phyloP scores from a whole-genome alignment of 2,888 invertebrate genomes.

The Sarcophaga variegata region DNA sequence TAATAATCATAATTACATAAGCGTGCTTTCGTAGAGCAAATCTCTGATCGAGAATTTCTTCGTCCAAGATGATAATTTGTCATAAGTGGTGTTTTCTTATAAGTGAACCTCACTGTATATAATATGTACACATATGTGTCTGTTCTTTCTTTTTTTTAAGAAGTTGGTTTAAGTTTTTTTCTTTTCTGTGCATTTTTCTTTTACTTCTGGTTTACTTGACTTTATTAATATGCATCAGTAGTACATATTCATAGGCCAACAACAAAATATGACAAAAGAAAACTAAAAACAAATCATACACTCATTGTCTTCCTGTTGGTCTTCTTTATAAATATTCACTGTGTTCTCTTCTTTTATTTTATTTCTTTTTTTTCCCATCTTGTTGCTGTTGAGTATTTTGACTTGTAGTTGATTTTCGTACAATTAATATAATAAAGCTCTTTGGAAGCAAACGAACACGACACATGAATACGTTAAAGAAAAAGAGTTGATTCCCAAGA shows the following conservation, averaged over 20 bases:
- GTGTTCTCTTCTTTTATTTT: background rate
- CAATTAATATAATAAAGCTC: conserved; percentile 1
- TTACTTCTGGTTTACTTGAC: background rate
- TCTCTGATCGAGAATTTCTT: too few species aligned
- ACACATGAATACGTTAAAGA: background rate
- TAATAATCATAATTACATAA: too few species aligned
- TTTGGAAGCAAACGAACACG: background rate
- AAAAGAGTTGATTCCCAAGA: conserved; percentile 4
- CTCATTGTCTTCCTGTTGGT: conserved; percentile 53
- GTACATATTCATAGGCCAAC: conserved; percentile 17
- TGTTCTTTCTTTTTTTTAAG: too few species aligned
- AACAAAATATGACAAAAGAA: background rate
- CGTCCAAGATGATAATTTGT: too few species aligned
- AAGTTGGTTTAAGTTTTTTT: background rate
- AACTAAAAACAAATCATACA: conserved; percentile 21
- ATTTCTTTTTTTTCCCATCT: conserved; percentile 2
- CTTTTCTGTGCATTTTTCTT: background rate
- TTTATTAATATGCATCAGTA: conserved; percentile 27
- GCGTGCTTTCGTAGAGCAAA: too few species aligned
- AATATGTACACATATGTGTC: too few species aligned
- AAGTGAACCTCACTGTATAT: too few species aligned
- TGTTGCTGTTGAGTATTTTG: background rate
- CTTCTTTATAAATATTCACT: conserved; percentile 37
- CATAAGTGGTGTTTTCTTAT: too few species aligned
- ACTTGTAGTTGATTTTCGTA: conserved; percentile 5